Evolutionary conservation across 2,113 vertebrate species (phyloP), one percentile per base, ranked within the genome.

Genomic region (Papio anubis): DNA sequence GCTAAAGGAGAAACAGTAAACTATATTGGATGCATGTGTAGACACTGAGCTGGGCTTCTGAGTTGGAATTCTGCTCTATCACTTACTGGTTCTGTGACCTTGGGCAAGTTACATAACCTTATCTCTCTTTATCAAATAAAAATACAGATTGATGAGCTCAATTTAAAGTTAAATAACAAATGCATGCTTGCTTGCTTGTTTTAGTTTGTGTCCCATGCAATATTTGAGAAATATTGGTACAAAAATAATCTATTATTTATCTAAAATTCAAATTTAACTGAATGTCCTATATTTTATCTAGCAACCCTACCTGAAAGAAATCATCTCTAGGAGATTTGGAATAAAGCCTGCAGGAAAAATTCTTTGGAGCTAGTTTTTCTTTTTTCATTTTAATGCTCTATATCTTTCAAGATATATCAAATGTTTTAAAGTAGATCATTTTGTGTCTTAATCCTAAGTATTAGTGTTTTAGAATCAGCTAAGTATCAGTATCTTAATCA

Each of bases 21-120:
- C 17, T 32, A 8, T 5, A 3, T 12, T 59, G 40, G 23, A 68
- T 1, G 0, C 52, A 5, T 35, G 2, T 23, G 2, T 23, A 48
- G 32, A 32, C 14, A 2, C 12, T 17, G 23, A 70, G 64, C 16
- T 17, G 68, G 50, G 16, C 5, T 84, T 80, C 75, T 59, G 17
- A 1, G 11, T 48, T 25, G 25, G 14, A 84, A 45, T 32, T 12
- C 23, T 14, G 30, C 10, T 57, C 27, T 6, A 66, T 9, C 25
- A 27, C 6, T 48, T 45, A 38, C 23, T 18, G 59, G 25, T 8
- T 50, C 5, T 61, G 8, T 73, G 27, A 45, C 23, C 14, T 57
- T n/a, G 14, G 38, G 9, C 21, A 66, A 52, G 13, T 35, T 13
- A 35, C 20, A 27, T 66, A 55, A 68, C 12, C 12, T 57, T 8